phyloP scores from a whole-genome alignment of 2,888 invertebrate species.

The Scaptomyza flava region DNA sequence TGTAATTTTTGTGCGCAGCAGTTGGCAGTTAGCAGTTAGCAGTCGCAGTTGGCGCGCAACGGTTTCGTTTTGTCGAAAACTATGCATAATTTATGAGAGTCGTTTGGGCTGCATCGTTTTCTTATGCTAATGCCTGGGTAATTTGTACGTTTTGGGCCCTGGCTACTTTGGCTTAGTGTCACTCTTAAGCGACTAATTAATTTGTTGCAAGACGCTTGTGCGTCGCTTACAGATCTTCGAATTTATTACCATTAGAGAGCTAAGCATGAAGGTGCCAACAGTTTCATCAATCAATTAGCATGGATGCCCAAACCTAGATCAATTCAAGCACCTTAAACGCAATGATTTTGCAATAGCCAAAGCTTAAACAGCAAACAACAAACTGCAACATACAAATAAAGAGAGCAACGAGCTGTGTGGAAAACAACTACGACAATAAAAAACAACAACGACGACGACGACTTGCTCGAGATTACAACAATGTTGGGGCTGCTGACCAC shows the following conservation, averaged over 20 bases:
- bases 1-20: slow-evolving; percentile 54
- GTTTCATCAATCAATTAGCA: slow-evolving; percentile 72
- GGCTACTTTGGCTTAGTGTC: slow-evolving; percentile 72
- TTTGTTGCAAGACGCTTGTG: slow-evolving; percentile 68
- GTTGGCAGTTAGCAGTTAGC: slow-evolving; percentile 1
- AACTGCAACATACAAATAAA: slow-evolving; percentile 34
- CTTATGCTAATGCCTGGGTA: slow-evolving; percentile 74
- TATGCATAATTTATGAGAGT: slow-evolving; percentile 77
- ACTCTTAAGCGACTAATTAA: slow-evolving; percentile 79
- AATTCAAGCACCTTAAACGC: slow-evolving; percentile 26
- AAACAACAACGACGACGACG: slow-evolving; percentile 21
- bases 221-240: slow-evolving; percentile 50
- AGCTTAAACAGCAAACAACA: slow-evolving; percentile 3
- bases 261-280: slow-evolving; percentile 69
- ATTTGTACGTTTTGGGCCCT: slow-evolving; percentile 70
- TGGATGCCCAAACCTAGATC: slow-evolving; percentile 17
- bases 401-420: slow-evolving; percentile 23
- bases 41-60: slow-evolving; percentile 42
- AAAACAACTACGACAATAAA: slow-evolving; percentile 12
- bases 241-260: slow-evolving; percentile 66
- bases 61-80: slow-evolving; percentile 67
- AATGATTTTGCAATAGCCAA: slow-evolving; percentile 56
- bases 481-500: slow-evolving; percentile 54
- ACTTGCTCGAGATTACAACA: slow-evolving; percentile 43
- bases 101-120: slow-evolving; percentile 74